Conservation (phyloP, 2,888 invertebrate genomes). For the Melinaea menophilus region DNA sequence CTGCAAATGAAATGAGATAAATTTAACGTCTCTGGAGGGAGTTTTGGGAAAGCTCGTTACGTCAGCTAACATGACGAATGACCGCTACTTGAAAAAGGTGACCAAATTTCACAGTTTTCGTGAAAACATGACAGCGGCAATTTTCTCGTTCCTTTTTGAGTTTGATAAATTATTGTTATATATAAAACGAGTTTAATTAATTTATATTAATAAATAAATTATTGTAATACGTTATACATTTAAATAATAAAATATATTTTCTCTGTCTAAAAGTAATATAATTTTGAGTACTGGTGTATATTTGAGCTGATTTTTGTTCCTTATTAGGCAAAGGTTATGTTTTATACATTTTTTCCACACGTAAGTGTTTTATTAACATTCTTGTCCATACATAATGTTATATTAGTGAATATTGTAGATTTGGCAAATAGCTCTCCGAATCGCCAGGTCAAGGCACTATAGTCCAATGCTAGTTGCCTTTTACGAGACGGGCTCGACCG, state of each 20-base stretch:
- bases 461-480: constrained; percentile 19
- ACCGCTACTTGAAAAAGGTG: constrained; percentile 23
- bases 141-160: constrained; percentile 6
- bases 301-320: too few relatives aligned
- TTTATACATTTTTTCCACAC: too few relatives aligned
- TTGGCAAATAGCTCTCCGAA: constrained; percentile 16
- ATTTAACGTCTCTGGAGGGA: constrained; percentile 19
- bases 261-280: too few relatives aligned
- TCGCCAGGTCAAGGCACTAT: constrained; percentile 27
- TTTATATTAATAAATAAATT: too few relatives aligned
- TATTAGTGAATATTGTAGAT: constrained; percentile 8
- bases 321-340: too few relatives aligned
- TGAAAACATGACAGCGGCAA: constrained; percentile 15
- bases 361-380: background rate
- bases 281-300: too few relatives aligned
- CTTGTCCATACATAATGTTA: constrained; percentile 6
- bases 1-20: constrained; percentile 27
- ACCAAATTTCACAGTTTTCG: constrained; percentile 19
- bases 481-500: constrained; percentile 22
- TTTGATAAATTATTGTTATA: background rate
- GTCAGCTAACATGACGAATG: constrained; percentile 29
- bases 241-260: too few relatives aligned
- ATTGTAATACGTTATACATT: too few relatives aligned
- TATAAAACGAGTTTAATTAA: too few relatives aligned
- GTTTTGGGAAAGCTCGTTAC: constrained; percentile 20